phyloP scores from a whole-genome alignment of 2,888 invertebrate species.

The Aelia acuminata region DNA sequence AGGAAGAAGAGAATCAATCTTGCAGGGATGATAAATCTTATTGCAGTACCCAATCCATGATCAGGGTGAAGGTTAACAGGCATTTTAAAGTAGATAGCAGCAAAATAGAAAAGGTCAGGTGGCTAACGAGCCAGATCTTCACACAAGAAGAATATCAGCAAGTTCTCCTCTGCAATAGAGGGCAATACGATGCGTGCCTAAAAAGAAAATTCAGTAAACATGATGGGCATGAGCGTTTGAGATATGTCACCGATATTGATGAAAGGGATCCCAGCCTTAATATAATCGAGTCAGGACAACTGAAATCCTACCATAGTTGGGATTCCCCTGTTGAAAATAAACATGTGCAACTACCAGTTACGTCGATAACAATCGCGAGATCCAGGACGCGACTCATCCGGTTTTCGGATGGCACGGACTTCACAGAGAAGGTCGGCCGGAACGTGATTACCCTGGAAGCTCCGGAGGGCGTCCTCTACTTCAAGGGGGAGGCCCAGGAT shows the following conservation, averaged over 20 bases:
- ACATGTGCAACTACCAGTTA: conserved; percentile 6
- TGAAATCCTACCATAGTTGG: not conserved
- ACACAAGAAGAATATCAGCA: not conserved
- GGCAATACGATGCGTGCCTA: not conserved
- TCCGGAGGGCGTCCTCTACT: conserved; percentile 58
- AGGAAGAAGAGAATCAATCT: not conserved
- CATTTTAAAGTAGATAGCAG: not conserved
- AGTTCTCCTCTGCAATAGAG: not conserved
- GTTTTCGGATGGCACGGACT: conserved; percentile 50
- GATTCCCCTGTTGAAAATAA: not conserved
- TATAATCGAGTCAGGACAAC: not conserved
- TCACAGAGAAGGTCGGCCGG: conserved; percentile 50
- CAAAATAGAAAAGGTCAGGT: not conserved
- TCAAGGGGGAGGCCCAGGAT: not conserved
- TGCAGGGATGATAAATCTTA: not conserved
- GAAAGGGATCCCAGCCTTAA: not conserved
- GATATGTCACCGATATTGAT: not conserved
- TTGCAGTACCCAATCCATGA: not conserved
- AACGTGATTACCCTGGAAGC: conserved; percentile 50
- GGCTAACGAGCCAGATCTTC: not conserved
- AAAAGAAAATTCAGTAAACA: not conserved
- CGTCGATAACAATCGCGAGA: conserved; percentile 57
- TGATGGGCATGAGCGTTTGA: not conserved
- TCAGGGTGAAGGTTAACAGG: not conserved
- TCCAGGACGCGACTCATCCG: conserved; percentile 52